Percentiles rank a stretch among this genome's conserved stretches.
These are phyloP conservation scores for Eristalis tenax DNA, from an alignment of 2,888 invertebrate species.

Conservation along the genomic window DNA sequence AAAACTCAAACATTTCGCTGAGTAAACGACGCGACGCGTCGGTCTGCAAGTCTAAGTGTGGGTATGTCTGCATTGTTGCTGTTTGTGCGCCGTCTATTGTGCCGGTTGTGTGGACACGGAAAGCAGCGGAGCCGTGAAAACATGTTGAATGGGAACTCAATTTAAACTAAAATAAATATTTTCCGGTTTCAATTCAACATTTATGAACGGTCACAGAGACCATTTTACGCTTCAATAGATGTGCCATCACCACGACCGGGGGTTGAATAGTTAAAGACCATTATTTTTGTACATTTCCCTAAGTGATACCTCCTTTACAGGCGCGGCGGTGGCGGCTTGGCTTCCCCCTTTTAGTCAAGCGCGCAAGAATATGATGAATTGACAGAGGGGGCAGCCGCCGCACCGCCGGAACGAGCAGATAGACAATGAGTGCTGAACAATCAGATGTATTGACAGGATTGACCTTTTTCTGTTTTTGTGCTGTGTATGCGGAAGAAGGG, in stretches of 20 bases:
- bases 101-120: slow-evolving; percentile 2
- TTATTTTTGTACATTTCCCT: slow-evolving; percentile 32
- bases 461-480: neutral
- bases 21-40: slow-evolving; percentile 4
- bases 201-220: slow-evolving; percentile 37
- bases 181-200: slow-evolving; percentile 70
- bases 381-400: neutral
- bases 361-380: slow-evolving; percentile 35
- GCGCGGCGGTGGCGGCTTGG: neutral
- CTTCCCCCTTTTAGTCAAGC: slow-evolving; percentile 14
- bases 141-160: slow-evolving; percentile 48
- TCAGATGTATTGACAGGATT: slow-evolving; percentile 55
- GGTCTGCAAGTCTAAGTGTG: slow-evolving; percentile 13
- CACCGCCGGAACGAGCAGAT: slow-evolving; percentile 1
- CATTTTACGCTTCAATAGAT: slow-evolving; percentile 63
- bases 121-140: slow-evolving; percentile 40
- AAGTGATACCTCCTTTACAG: slow-evolving; percentile 10
- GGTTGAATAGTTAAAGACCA: slow-evolving; percentile 3
- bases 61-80: neutral
- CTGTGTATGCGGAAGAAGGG: slow-evolving; percentile 59
- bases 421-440: slow-evolving; percentile 55
- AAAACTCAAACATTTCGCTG: neutral
- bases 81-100: slow-evolving; percentile 23
- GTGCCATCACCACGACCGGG: slow-evolving; percentile 27
- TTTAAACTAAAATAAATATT: slow-evolving; percentile 64